Percentiles rank a stretch among this genome's conserved stretches.
Evolutionary conservation across 2,888 invertebrate genomes (phyloP).

Genomic region (Drosophila histrio): DNA sequence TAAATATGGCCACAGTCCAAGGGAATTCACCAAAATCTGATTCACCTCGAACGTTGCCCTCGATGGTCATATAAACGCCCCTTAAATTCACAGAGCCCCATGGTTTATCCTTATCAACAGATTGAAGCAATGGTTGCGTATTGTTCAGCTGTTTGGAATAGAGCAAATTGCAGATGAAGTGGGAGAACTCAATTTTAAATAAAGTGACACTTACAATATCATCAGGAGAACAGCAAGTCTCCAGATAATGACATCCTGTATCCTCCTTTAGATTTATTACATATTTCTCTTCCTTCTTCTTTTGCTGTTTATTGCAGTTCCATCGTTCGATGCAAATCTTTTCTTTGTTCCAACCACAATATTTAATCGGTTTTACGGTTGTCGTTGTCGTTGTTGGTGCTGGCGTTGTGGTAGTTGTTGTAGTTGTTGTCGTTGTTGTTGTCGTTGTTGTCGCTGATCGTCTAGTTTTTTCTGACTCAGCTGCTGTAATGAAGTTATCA

Average conservation of each 20-base stretch:
- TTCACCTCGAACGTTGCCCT: neutral
- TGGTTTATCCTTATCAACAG: rapidly evolving
- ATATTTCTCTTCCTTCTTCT: neutral
- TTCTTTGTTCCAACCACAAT: neutral
- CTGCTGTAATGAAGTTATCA: neutral
- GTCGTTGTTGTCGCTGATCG: neutral
- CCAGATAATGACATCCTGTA: conserved; percentile 12
- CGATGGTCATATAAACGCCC: conserved; percentile 22
- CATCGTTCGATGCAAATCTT: neutral
- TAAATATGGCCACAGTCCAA: conserved; percentile 31
- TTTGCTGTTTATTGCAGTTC: neutral
- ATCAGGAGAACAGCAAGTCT: conserved; percentile 3
- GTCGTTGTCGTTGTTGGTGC: conserved; percentile 13
- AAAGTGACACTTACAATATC: conserved; percentile 3
- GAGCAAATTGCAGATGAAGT: neutral
- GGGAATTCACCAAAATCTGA: conserved; percentile 38
- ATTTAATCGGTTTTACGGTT: neutral
- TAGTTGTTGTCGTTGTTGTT: neutral
- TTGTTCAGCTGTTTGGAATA: neutral
- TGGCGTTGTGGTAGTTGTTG: neutral
- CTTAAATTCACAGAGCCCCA: conserved; percentile 20
- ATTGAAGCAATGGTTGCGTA: rapidly evolving
- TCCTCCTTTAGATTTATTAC: neutral
- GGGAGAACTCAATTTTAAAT: neutral
- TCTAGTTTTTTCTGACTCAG: neutral